A percentile compares a stretch with the other conserved stretches of the same genome.
These are phyloP conservation scores for Prunella himalayana DNA, from an alignment of 2,113 vertebrate species.

Conservation along the genomic window DNA sequence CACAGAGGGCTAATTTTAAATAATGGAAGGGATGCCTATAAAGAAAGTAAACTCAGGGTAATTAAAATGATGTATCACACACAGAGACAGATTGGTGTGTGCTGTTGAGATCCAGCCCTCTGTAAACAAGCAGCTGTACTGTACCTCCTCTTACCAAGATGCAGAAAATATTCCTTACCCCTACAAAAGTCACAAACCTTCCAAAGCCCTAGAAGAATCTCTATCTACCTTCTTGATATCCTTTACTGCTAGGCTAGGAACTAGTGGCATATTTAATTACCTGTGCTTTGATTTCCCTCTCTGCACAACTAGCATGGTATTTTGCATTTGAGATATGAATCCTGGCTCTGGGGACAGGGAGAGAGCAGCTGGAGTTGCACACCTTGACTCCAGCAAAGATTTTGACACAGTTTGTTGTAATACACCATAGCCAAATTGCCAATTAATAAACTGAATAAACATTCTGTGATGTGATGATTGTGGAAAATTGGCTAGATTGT, in stretches of 20 bases:
- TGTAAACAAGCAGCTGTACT: background rate
- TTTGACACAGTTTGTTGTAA: background rate
- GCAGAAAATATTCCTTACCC: background rate
- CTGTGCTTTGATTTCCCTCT: background rate
- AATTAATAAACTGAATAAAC: background rate
- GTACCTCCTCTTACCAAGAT: background rate
- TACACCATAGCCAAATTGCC: background rate
- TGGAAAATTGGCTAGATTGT: background rate
- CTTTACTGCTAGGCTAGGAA: background rate
- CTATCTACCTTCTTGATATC: background rate
- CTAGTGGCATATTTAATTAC: background rate
- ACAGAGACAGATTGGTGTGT: background rate
- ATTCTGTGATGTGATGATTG: background rate
- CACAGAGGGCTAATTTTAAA: background rate
- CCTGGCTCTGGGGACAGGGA: background rate
- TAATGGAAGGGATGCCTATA: background rate
- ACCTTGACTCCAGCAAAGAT: background rate
- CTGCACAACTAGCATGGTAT: background rate
- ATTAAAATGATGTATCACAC: background rate
- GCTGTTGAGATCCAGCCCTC: background rate
- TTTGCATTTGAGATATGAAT: background rate
- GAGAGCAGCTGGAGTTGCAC: fast-evolving
- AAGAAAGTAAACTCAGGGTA: background rate
- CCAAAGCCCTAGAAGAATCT: background rate
- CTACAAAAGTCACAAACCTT: background rate